Evolutionary conservation across 1,140 invertebrate species (phyloP).

Genomic region (Himalopsyche phryganea): DNA sequence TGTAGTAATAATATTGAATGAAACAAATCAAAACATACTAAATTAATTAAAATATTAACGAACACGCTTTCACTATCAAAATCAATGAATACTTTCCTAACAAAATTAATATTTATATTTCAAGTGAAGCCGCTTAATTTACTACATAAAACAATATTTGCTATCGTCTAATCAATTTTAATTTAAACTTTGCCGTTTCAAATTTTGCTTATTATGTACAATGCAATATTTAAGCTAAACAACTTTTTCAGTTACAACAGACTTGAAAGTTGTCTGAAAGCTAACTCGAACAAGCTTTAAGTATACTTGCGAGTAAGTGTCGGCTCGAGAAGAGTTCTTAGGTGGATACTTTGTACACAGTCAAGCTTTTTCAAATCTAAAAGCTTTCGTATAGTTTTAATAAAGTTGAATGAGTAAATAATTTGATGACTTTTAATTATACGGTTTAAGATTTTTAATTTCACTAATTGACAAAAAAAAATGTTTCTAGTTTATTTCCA

Average conservation of each 20-base stretch:
- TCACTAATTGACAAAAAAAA: too few species aligned
- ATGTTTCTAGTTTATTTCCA: too few species aligned
- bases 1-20: too few species aligned
- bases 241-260: constrained; percentile 11
- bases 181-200: not conserved
- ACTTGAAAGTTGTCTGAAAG: constrained; percentile 9
- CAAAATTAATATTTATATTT: too few species aligned
- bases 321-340: constrained; percentile 5
- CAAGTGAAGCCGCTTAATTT: too few species aligned
- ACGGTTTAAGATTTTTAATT: too few species aligned
- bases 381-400: not conserved
- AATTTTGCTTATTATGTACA: constrained; percentile 4
- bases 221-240: constrained; percentile 8
- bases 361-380: constrained; percentile 5
- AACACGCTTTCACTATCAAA: too few species aligned
- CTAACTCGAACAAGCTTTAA: constrained; percentile 11
- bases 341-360: constrained; percentile 6
- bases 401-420: not conserved
- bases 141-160: too few species aligned
- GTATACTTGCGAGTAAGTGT: constrained; percentile 11
- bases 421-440: not conserved
- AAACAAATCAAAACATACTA: too few species aligned
- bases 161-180: too few species aligned
- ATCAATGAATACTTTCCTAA: too few species aligned
- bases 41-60: too few species aligned